A percentile compares a stretch with the other conserved stretches of the same genome.
Evolutionary conservation across 1,140 invertebrate genomes (phyloP).

Genomic region (Drosophila navojoa): DNA sequence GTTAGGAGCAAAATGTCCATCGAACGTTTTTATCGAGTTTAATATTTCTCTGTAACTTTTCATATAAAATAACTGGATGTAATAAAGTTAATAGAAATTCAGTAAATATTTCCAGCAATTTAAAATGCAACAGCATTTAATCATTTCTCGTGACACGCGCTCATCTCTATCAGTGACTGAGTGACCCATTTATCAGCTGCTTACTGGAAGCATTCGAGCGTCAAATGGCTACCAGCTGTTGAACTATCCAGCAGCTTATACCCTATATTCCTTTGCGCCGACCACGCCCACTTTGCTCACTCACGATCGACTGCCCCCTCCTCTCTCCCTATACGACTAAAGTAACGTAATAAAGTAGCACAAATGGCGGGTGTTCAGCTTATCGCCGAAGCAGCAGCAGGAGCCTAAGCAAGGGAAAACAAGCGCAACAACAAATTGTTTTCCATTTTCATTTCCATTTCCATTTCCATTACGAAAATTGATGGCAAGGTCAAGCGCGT

Average conservation of each 20-base stretch:
- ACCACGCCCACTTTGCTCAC: not conserved
- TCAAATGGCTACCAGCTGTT: constrained; percentile 66
- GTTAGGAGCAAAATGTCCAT: too few species aligned
- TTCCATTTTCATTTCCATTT: constrained; percentile 48
- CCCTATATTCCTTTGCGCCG: not conserved
- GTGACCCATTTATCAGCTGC: constrained; percentile 30
- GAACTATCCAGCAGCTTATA: not conserved
- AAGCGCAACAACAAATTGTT: constrained; percentile 46
- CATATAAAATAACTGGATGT: too few species aligned
- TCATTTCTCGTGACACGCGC: not conserved
- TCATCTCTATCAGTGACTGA: not conserved
- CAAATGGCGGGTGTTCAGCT: constrained; percentile 66
- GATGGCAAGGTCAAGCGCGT: constrained; percentile 77
- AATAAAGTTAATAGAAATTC: not conserved
- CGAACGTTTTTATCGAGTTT: too few species aligned
- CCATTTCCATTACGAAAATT: constrained; percentile 68
- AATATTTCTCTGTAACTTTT: too few species aligned
- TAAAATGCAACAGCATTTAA: too few species aligned
- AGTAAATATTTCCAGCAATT: too few species aligned
- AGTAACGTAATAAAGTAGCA: constrained; percentile 66
- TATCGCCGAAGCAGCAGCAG: constrained; percentile 40
- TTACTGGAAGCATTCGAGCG: constrained; percentile 53
- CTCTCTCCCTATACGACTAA: not conserved
- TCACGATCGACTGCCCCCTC: not conserved
- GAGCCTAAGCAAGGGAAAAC: constrained; percentile 12